A percentile compares a stretch with the other conserved stretches of the same genome.
These are phyloP conservation scores for Raphicerus campestris DNA, from an alignment of 2,113 vertebrate genomes.

Conservation along the genomic window DNA sequence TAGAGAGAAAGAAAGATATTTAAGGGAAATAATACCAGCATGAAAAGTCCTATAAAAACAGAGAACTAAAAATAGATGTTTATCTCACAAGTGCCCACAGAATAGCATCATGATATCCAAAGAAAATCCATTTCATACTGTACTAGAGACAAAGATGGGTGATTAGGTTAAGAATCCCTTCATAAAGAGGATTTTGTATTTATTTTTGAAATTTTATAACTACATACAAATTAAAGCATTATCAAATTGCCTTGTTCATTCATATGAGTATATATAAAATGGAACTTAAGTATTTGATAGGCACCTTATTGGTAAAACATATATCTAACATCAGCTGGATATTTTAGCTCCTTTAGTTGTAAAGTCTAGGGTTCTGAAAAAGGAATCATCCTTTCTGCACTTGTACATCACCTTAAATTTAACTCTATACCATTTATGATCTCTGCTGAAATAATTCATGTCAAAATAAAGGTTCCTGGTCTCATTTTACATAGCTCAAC, in stretches of 20 bases:
- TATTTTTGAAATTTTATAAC: background rate
- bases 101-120: background rate
- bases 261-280: background rate
- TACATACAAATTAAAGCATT: background rate
- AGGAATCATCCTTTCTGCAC: background rate
- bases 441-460: background rate
- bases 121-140: background rate
- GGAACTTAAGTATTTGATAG: background rate
- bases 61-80: background rate
- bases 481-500: background rate
- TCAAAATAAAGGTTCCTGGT: background rate
- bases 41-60: background rate
- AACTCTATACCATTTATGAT: background rate
- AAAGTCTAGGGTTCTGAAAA: background rate
- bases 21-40: background rate
- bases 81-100: background rate
- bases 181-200: background rate
- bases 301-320: background rate
- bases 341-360: background rate
- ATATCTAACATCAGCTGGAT: background rate
- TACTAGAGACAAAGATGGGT: background rate
- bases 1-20: background rate
- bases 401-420: background rate
- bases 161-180: background rate
- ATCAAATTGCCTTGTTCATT: background rate